Evolutionary conservation across 1,140 invertebrate species (phyloP).

Genomic region (Drosophila setifemur): DNA sequence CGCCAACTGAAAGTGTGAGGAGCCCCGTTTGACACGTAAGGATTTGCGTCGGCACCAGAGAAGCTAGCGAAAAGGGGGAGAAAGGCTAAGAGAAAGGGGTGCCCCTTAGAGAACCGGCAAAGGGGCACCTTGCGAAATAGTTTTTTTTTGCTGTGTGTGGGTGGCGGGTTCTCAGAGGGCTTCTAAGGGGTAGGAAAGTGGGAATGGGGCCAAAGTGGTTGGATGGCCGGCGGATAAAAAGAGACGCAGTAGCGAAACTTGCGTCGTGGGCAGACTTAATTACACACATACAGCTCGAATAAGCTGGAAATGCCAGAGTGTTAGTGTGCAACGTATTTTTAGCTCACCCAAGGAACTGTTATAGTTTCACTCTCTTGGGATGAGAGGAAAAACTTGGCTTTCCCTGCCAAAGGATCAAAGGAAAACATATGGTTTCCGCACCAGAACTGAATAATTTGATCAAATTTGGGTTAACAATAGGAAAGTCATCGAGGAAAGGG

Average conservation of each 20-base stretch:
- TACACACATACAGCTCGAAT: slow-evolving; percentile 32
- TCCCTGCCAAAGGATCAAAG: slow-evolving; percentile 14
- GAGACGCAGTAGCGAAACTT: slow-evolving; percentile 38
- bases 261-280: slow-evolving; percentile 73
- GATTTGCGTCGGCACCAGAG: slow-evolving; percentile 58
- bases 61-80: neutral
- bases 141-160: slow-evolving; percentile 39
- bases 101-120: slow-evolving; percentile 31
- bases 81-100: slow-evolving; percentile 18
- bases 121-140: slow-evolving; percentile 64
- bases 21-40: slow-evolving; percentile 66
- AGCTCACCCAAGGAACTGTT: slow-evolving; percentile 58
- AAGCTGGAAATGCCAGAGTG: slow-evolving; percentile 7
- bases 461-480: neutral
- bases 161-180: neutral
- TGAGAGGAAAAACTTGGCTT: neutral
- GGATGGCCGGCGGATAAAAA: slow-evolving; percentile 26
- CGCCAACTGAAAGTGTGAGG: neutral
- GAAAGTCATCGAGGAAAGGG: neutral
- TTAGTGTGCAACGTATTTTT: slow-evolving; percentile 55
- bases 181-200: neutral
- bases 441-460: slow-evolving; percentile 7
- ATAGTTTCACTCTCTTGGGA: slow-evolving; percentile 25
- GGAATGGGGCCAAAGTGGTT: slow-evolving; percentile 15
- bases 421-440: slow-evolving; percentile 22